Base-by-base conservation (phyloP, 2,888 invertebrate species). In the Torymus aiolomorphi region DNA sequence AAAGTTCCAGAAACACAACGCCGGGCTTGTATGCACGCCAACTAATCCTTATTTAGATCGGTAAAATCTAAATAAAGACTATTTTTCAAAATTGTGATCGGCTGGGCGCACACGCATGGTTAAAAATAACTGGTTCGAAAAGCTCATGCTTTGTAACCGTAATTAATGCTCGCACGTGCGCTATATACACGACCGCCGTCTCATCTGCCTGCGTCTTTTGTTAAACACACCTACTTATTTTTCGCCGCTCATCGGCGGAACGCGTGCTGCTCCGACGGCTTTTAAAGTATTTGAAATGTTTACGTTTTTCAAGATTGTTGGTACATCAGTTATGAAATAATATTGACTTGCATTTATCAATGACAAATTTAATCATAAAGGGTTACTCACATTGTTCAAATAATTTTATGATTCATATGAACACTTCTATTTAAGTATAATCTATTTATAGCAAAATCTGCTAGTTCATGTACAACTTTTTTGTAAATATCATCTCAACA, bases 31-130 rank as follows among this genome's bases (percentile, higher is more conserved):
- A 1, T 14, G 18, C 8, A 51, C 24, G 72, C 62, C 72, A 72
- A 54, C 42, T 74, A 74, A 57, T 66, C 56, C 63, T 51, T 75
- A 51, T 75, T 75, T 66, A 59, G 66, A 66, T 24, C 20, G 20
- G 51, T 18, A 24, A 49, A 59, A 67, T 66, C 51, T 75, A 75
- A 57, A 75, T 75, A 66, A 59, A 66, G 63, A 49, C 13, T 49
- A 14, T 20, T 66, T 75, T 57, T 59, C 51, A 51, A 51, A 57
- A 66, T 59, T 66, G 12, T 24, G 12, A 20, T 63, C 18, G 11
- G 13, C 12, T 24, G 8, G 4, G 14, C 42, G 3, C 4, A 42
- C 16, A 16, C 3, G 16, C 42, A 63, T 18, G 13, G 13, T 73
- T 63, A 10, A 62, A 72, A 72, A 62, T 31, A 70, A 18, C 57